Base-by-base conservation (phyloP, 1,140 invertebrate species). In the Philopotamus ludificatus region DNA sequence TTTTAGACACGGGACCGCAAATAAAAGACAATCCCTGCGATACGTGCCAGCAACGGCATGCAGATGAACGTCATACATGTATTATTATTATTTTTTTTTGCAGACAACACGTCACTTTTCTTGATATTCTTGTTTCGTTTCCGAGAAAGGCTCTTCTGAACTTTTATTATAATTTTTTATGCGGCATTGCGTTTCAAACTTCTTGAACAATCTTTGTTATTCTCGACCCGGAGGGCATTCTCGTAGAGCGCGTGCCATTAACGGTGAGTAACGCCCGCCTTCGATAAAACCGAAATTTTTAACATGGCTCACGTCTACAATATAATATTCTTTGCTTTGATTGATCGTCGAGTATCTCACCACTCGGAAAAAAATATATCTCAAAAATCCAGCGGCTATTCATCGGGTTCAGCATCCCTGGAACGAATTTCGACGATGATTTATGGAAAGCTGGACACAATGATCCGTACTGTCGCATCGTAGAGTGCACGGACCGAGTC, bases 131-230 rank as follows among this genome's bases (percentile, higher is more conserved):
- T 47, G 18, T 47, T 47, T 47, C 10, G 10, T 16, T 47, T 47
- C 44, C 4, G 4, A 8, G 44, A 47, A 47, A 20, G 4, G 44
- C 10, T 47, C 10, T 8, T 47, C 28, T 47, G 7, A 8, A 20
- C 15, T 47, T 47, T 47, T 47, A 8, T 39, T 39, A 39, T 39
- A 8, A 39, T 47, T 47, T 47, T 12, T 34, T 47, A 9, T 16
- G 4, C 18, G 10, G 44, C 44, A 47, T 47, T 47, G 8, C 18
- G 15, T 16, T 16, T 47, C 18, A 12, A 47, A n/a, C n/a, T n/a
- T n/a, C n/a, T n/a, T n/a, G n/a, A 47, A 47, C 44, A 47, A 9
- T 47, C 44, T 47, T 47, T 47, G 44, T 47, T 8, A 20, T 20
- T 47, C 44, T 47, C 18, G 8, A 8, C 44, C 44, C 18, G 4